A percentile compares a stretch with the other conserved stretches of the same genome.
These are phyloP conservation scores for Poecilia velifera DNA, from an alignment of 2,797 vertebrate species.

Conservation along the genomic window DNA sequence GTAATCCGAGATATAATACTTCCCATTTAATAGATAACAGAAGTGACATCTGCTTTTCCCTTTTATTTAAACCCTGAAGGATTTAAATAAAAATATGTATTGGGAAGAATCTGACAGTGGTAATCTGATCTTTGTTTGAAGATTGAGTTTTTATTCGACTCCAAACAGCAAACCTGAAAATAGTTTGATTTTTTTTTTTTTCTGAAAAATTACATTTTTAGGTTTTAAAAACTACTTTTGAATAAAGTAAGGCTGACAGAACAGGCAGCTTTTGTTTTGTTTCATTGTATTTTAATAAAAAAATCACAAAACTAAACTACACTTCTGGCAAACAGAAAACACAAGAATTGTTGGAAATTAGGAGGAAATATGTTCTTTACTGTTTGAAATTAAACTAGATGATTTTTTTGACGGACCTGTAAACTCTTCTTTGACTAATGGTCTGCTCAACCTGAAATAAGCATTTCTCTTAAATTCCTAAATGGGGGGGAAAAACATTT, in stretches of 20 bases:
- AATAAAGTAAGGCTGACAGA: background rate
- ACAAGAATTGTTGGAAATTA: background rate
- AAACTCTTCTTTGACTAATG: background rate
- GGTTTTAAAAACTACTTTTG: background rate
- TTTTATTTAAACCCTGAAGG: background rate
- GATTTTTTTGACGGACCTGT: background rate
- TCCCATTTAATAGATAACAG: background rate
- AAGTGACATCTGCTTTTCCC: background rate
- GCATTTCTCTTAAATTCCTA: background rate
- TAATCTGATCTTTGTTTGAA: background rate
- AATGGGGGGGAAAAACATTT: background rate
- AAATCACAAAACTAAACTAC: background rate
- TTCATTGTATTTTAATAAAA: background rate
- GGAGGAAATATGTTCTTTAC: background rate
- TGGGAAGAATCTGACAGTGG: background rate
- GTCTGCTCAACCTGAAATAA: background rate
- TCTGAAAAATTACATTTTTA: background rate
- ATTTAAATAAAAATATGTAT: background rate
- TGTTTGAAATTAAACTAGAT: background rate
- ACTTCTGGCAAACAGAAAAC: background rate
- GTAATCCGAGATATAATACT: background rate
- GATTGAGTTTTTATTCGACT: background rate
- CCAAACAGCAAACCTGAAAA: background rate
- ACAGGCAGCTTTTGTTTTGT: background rate
- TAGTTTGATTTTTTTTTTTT: background rate